Base-by-base conservation (phyloP, 2,113 vertebrate species). In the Marmota flaviventris region DNA sequence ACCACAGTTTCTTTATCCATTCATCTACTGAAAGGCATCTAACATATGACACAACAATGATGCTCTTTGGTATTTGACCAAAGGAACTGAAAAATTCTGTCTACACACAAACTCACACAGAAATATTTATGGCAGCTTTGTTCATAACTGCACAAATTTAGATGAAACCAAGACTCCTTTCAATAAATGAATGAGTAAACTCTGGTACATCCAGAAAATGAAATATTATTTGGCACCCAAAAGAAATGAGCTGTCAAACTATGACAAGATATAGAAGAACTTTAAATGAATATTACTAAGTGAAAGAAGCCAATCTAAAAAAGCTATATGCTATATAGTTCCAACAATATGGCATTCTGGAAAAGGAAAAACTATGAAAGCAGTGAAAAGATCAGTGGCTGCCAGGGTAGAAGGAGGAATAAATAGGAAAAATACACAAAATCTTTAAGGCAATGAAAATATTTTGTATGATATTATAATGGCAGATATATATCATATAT, bases 141-240 rank as follows among this genome's bases (percentile, higher is more conserved):
- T n/a, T 65, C 12, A n/a, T 10, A 89, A 94, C 37, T 70, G 42
- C 16, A 34, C 22, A 61, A 83, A 72, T 6, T 24, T 82, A 24
- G 82, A 96, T 85, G 61, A 86, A 91, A 86, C 73, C 87, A 96
- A 91, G 25, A 83, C 32, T 34, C 42, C 82, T 61, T 85, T 81
- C 27, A 24, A 16, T 51, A 72, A 58, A 16, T 51, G 22, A 89
- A 75, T 27, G 27, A 56, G 73, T 69, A 51, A 48, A 53, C 58
- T 48, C 12, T 69, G 48, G 16, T 27, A 69, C 39, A 91, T 72
- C 22, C 81, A 93, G n/a, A 81, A 45, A 93, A 88, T 29, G 37
- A 69, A 96, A 51, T 76, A 88, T 75, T 94, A 91, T 51, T 79
- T 22, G 24, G 39, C 3, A 48, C 45, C 85, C 61, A 94, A 94